Evolutionary conservation across 1,140 invertebrate species (phyloP).

Genomic region (Anadara kagoshimensis): DNA sequence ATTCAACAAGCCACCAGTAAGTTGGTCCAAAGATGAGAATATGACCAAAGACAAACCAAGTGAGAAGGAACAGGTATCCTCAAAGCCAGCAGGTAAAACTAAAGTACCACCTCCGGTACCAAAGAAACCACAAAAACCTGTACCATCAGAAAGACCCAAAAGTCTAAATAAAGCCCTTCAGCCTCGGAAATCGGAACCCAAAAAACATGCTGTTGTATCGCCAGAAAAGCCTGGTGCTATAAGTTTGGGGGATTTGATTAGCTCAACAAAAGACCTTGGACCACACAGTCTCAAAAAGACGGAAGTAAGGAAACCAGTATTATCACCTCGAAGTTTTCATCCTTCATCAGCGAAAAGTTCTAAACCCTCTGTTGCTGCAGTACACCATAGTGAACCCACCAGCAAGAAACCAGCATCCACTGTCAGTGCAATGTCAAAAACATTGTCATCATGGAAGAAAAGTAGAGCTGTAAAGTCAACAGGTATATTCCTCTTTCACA

Average conservation of each 20-base stretch:
- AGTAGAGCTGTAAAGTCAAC: conserved; percentile 43
- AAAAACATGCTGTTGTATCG: background rate
- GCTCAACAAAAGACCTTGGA: conserved; percentile 3
- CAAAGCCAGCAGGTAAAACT: background rate
- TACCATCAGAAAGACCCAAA: background rate
- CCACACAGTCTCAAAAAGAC: no score
- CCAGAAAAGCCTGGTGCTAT: background rate
- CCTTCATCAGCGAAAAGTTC: conserved; percentile 3
- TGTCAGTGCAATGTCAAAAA: conserved; percentile 46
- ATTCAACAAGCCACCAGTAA: conserved; percentile 34
- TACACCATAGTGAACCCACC: background rate
- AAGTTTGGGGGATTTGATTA: conserved; percentile 30
- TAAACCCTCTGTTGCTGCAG: background rate
- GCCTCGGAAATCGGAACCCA: conserved; percentile 21
- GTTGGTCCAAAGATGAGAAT: conserved; percentile 28
- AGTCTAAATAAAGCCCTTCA: conserved; percentile 41
- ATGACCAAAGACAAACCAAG: background rate
- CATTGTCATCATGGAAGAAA: conserved; percentile 55
- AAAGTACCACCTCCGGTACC: background rate
- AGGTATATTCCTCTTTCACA: background rate
- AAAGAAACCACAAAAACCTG: background rate
- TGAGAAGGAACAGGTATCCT: background rate
- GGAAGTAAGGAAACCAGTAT: no score
- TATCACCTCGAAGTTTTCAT: no score
- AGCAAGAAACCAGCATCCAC: background rate